Base-by-base conservation (phyloP, 2,797 vertebrate species). In the Anisognathus igniventris region DNA sequence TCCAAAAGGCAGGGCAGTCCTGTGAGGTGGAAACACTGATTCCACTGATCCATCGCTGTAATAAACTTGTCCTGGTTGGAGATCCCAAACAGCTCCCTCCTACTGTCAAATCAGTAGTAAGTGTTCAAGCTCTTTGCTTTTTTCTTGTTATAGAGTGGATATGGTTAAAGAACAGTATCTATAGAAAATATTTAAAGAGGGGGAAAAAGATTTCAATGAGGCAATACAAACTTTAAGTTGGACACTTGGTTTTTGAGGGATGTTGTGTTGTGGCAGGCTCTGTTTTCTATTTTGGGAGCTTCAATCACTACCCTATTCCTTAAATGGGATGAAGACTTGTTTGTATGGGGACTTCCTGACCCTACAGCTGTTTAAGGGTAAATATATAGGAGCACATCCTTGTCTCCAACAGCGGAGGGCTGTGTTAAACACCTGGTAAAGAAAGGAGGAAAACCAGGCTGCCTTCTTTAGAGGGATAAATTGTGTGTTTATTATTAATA, bases 71-170 rank as follows among this genome's bases (percentile, higher is more conserved):
- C 84, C 97, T 99, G 1, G 98, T 99, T 50, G 98, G 98, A 33
- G 98, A 99, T 80, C 98, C 98, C 17, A 98, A 97, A 31, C 98
- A 99, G 93, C 98, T 99, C 14, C 98, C 98, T 23, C 98, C 98
- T 35, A 99, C 98, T 1, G 98, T 99, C 25, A 98, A 98, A 67
- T 99, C 98, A 10, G 28, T 98, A 96, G 98, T 99, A 97, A 96
- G 98, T 95, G 20, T 28, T 64, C n/a, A 47, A 20, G 27, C 18
- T 93, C 3, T 50, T 11, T 19, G 66, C 37, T 61, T 56, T 82
- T 76, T 77, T 22, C 24, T 54, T 88, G 22, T 20, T 54, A 3
- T 68, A 0, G 22, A 27, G 12, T 80, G 24, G 17, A 7, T 72
- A 5, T 28, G 61, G 12, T 23, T 24, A 47, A 75, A 81, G 39